A percentile compares a stretch with the other conserved stretches of the same genome.
Conservation (phyloP, 1,140 invertebrate species). For the Heliconius hewitsoni region DNA sequence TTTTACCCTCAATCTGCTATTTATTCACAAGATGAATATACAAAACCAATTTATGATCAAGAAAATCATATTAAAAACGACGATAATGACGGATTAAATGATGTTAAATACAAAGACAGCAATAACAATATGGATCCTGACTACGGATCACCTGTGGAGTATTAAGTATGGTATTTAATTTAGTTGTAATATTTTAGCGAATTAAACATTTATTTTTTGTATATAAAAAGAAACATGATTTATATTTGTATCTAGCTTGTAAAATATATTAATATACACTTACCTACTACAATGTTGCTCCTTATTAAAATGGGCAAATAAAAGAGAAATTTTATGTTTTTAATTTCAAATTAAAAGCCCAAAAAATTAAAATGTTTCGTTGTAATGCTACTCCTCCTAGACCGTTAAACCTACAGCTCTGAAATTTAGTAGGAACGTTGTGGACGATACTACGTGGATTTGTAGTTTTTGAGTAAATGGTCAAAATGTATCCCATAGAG, state of each 20-base stretch:
- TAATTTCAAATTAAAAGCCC: background rate
- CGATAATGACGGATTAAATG: constrained; percentile 50
- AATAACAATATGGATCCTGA: constrained; percentile 65
- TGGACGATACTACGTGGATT: too few species aligned
- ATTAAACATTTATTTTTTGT: background rate
- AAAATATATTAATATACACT: background rate
- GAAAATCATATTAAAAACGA: constrained; percentile 47
- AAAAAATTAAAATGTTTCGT: too few species aligned
- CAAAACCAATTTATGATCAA: constrained; percentile 41
- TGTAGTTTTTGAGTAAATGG: too few species aligned
- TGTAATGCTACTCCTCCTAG: too few species aligned
- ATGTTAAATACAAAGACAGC: constrained; percentile 40
- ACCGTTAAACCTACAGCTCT: too few species aligned
- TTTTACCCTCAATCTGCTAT: constrained; percentile 55
- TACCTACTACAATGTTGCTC: background rate
- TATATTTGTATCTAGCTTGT: background rate
- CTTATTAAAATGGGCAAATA: background rate
- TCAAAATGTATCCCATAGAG: too few species aligned
- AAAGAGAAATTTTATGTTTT: background rate
- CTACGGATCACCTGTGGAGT: constrained; percentile 55
- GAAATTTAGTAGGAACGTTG: too few species aligned
- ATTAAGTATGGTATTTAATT: constrained; percentile 18
- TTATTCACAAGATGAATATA: constrained; percentile 41
- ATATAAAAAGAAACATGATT: background rate
- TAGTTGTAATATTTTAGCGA: background rate